These are phyloP conservation scores for Chirona hameri DNA, from an alignment of 2,888 invertebrate genomes.

Conservation along the genomic window DNA sequence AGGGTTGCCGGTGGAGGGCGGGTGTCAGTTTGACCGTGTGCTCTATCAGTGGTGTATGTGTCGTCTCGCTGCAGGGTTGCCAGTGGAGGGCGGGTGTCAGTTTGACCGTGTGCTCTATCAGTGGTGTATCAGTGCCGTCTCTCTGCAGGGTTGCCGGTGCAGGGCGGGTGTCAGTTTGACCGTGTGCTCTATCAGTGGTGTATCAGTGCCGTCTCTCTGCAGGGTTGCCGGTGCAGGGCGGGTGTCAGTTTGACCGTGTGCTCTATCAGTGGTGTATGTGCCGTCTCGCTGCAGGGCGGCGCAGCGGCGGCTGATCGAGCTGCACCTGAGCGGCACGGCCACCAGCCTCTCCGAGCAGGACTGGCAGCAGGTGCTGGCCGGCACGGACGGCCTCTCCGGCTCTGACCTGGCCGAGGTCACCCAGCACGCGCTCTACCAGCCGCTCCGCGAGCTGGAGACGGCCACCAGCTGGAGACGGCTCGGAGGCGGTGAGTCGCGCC, in stretches of 20 bases:
- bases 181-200: too few relatives aligned
- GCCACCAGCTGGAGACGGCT: conserved; percentile 46
- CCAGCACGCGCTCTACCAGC: conserved; percentile 50
- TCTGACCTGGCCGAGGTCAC: conserved; percentile 55
- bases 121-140: too few relatives aligned
- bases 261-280: too few relatives aligned
- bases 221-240: neutral
- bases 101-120: too few relatives aligned
- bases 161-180: too few relatives aligned
- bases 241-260: too few relatives aligned
- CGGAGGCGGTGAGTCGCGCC: neutral
- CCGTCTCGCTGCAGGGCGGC: neutral
- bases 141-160: too few relatives aligned
- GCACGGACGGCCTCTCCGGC: conserved; percentile 55
- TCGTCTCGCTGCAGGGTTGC: too few relatives aligned
- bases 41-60: too few relatives aligned
- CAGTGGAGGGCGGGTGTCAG: too few relatives aligned
- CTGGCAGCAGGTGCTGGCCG: conserved; percentile 49
- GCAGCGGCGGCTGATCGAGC: conserved; percentile 40
- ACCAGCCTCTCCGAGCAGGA: conserved; percentile 39
- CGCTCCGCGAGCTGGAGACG: conserved; percentile 52
- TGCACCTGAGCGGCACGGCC: conserved; percentile 41
- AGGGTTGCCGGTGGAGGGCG: neutral
- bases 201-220: neutral
- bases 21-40: too few relatives aligned